phyloP scores from a whole-genome alignment of 1,140 invertebrate genomes.

The Cryptotermes secundus region DNA sequence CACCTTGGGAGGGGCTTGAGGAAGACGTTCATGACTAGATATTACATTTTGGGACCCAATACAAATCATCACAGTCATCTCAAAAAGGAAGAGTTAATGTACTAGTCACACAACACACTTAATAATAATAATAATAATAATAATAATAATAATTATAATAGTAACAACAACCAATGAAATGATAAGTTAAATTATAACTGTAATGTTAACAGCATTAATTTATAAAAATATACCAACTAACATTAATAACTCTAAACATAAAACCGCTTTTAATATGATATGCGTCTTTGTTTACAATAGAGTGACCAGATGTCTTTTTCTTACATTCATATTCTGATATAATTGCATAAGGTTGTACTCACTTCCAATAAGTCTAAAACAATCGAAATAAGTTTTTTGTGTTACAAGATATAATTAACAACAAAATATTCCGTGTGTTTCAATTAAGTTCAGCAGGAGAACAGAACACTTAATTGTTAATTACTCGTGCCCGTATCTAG shows the following conservation, averaged over 20 bases:
- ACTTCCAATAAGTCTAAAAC: too few relatives aligned
- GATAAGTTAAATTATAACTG: neutral
- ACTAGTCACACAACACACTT: neutral
- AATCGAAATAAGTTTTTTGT: too few relatives aligned
- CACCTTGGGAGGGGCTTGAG: conserved; percentile 16
- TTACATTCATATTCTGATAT: neutral
- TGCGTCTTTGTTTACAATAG: neutral
- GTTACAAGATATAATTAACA: too few relatives aligned
- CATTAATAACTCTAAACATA: conserved; percentile 14
- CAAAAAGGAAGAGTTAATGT: neutral
- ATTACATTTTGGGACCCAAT: conserved; percentile 28
- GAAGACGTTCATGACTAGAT: conserved; percentile 30
- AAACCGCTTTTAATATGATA: neutral
- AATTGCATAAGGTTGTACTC: neutral
- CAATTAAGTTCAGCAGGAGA: too few relatives aligned
- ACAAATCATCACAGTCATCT: conserved; percentile 32
- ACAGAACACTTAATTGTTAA: too few relatives aligned
- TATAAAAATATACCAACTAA: conserved; percentile 19
- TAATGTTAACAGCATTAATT: neutral
- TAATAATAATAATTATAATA: neutral
- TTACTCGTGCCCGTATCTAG: too few relatives aligned
- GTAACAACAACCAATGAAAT: neutral
- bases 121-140: neutral
- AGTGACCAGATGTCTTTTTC: neutral
- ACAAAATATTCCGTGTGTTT: too few relatives aligned